Conservation (phyloP, 2,797 vertebrate species). For the Echiichthys vipera region DNA sequence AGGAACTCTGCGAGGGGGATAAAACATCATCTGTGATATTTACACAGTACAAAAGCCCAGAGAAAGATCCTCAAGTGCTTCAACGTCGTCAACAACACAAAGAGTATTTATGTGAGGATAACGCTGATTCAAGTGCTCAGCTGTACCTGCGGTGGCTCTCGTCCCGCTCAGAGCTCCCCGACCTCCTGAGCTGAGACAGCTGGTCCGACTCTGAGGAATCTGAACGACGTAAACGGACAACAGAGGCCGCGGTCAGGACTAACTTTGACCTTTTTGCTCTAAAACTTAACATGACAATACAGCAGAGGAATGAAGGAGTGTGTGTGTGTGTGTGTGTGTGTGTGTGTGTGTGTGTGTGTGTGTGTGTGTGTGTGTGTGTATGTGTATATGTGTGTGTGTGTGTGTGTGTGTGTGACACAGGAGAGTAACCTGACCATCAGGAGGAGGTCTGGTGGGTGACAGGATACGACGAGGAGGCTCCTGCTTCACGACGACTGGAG, state of each 20-base stretch:
- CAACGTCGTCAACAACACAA: not conserved
- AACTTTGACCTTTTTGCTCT: not conserved
- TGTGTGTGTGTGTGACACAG: not conserved
- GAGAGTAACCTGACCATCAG: conserved; percentile 72
- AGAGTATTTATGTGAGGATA: rapidly evolving
- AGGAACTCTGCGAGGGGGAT: conserved; percentile 64
- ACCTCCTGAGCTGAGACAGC: conserved; percentile 72
- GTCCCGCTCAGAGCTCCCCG: conserved; percentile 75
- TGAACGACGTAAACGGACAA: conserved; percentile 41
- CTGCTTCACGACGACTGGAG: conserved; percentile 57
- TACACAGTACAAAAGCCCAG: not conserved
- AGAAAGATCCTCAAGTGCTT: not conserved
- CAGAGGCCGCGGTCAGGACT: not conserved
- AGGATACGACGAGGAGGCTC: conserved; percentile 51
- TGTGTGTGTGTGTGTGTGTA: not conserved
- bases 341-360: not conserved
- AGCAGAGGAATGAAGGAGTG: not conserved
- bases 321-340: no score
- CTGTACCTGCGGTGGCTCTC: conserved; percentile 69
- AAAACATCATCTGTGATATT: not conserved
- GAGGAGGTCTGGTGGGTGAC: conserved; percentile 61
- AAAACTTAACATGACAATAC: not conserved
- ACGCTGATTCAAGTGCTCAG: not conserved
- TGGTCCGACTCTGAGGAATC: conserved; percentile 78
- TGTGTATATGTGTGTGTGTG: not conserved